Evolutionary conservation across 1,140 invertebrate species (phyloP), one percentile per base, ranked within the genome.

Genomic region (Drosophila repleta): DNA sequence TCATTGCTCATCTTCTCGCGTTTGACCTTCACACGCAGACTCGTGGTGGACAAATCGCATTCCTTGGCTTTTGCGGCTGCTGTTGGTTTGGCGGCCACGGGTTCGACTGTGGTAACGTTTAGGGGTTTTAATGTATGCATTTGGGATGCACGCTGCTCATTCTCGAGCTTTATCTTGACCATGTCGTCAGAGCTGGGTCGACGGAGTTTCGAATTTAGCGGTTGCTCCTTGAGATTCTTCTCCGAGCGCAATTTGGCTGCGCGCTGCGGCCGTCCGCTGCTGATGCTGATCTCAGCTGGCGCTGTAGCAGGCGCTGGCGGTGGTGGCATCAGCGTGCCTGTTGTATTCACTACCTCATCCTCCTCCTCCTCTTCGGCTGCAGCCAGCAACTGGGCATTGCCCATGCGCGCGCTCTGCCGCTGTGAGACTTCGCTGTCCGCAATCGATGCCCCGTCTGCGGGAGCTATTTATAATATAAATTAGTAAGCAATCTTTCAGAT

Each of bases 181-280:
- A 21, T 5, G 0, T 74, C 73, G 0, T 81, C 68, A 0, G 56
- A 7, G 51, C 70, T 80, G 3, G 90, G 90, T 3, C 79, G 73
- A 1, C 90, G 80, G 64, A 91, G 21, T 45, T 91, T 91, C 4
- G 35, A 6, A 0, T 18, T 65, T 0, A 91, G 35, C 0, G 60
- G 15, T 5, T 68, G 74, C 20, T 91, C 90, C 51, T 91, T 91
- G 0, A 91, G 69, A 39, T 76, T 66, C 29, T 84, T 87, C 39
- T 90, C 90, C 0, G 68, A 69, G 37, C 77, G 84, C 10, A 89
- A 17, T 53, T 90, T 91, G 6, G 90, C 90, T 1, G 87, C 88
- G 0, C 90, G 76, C 43, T 89, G 76, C 6, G 90, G 90, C 3
- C 90, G 70, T 2, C 72, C 64, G 3, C 78, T 71, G 18, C 56